Conservation (phyloP, 2,888 invertebrate genomes). For the Panopea generosa region DNA sequence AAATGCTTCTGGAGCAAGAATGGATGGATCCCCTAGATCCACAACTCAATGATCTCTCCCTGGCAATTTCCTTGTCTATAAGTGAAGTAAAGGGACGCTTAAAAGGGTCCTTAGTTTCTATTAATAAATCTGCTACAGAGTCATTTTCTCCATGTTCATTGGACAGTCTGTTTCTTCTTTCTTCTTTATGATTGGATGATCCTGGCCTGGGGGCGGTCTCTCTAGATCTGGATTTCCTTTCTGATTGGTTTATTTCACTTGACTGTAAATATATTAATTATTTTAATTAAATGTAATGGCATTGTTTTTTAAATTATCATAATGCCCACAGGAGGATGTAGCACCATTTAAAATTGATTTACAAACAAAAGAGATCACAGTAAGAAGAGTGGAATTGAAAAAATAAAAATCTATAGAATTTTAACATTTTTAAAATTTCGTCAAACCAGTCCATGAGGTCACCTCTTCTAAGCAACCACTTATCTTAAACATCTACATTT, state of each 20-base stretch:
- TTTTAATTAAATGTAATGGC: too few species aligned
- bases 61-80: conserved; percentile 73
- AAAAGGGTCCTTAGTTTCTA: conserved; percentile 35
- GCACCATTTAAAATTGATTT: too few species aligned
- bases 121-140: conserved; percentile 41
- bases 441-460: too few species aligned
- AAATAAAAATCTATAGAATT: too few species aligned
- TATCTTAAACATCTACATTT: too few species aligned
- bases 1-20: conserved; percentile 43
- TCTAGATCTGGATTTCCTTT: conserved; percentile 31
- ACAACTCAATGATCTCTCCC: conserved; percentile 57
- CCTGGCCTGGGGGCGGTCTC: conserved; percentile 8
- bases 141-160: conserved; percentile 44
- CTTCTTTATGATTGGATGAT: conserved; percentile 35
- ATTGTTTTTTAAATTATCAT: too few species aligned
- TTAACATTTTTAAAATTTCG: too few species aligned
- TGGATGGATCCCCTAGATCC: conserved; percentile 43
- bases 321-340: too few species aligned
- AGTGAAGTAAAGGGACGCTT: conserved; percentile 66
- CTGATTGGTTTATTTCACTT: conserved; percentile 2
- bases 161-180: conserved; percentile 8
- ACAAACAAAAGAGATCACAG: too few species aligned
- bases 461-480: too few species aligned
- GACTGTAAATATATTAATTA: not conserved
- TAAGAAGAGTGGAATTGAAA: too few species aligned